Evolutionary conservation across 2,888 invertebrate species (phyloP).

Genomic region (Aphidoletes aphidimyza): DNA sequence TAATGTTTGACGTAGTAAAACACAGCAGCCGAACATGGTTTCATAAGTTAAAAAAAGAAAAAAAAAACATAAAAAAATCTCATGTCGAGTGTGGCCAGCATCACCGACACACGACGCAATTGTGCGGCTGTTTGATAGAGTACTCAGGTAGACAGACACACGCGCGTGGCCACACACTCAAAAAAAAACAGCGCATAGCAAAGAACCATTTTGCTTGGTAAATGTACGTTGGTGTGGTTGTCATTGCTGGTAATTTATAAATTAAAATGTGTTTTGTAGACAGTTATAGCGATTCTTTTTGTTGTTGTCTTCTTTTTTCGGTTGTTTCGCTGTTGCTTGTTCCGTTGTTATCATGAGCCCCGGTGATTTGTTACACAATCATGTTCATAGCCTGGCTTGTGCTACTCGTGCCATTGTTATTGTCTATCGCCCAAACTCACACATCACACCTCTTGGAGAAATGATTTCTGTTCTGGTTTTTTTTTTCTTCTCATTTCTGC

Average conservation of each 20-base stretch:
- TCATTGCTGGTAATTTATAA: slow-evolving; percentile 47
- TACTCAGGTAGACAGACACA: slow-evolving; percentile 5
- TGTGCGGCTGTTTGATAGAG: background rate
- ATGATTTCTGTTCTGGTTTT: too few species aligned
- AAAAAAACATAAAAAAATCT: too few species aligned
- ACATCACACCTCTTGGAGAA: too few species aligned
- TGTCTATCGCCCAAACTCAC: background rate
- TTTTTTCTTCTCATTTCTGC: too few species aligned
- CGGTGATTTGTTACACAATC: slow-evolving; percentile 49
- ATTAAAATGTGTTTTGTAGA: slow-evolving; percentile 45
- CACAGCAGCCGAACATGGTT: background rate
- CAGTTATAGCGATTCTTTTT: background rate
- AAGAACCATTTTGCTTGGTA: slow-evolving; percentile 35
- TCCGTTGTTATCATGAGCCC: background rate
- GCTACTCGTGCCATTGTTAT: background rate
- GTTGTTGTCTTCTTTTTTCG: background rate
- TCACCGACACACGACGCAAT: slow-evolving; percentile 14
- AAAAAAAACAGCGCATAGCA: background rate
- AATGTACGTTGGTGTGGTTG: slow-evolving; percentile 35
- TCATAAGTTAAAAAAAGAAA: slow-evolving; percentile 15
- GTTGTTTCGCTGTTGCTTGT: background rate
- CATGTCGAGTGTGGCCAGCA: slow-evolving; percentile 18
- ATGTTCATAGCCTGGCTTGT: background rate
- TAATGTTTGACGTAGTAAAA: background rate
- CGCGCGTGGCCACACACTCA: background rate